Percentiles rank a stretch among this genome's conserved stretches.
Evolutionary conservation across 2,888 invertebrate species (phyloP).

Genomic region (Dryococelus australis): DNA sequence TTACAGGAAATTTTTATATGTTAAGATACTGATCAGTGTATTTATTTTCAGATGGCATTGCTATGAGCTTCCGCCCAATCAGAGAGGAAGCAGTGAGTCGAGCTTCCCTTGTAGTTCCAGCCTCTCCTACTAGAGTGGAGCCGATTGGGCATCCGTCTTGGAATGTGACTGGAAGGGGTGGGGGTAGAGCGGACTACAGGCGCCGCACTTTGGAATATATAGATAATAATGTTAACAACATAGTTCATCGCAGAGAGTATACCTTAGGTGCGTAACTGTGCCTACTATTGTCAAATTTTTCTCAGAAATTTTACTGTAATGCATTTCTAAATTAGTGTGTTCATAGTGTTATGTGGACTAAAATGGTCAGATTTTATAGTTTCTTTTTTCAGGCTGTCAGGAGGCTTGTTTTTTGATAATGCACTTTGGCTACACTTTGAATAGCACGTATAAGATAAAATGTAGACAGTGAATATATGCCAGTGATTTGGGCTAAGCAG

Average conservation of each 20-base stretch:
- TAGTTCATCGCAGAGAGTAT: conserved; percentile 32
- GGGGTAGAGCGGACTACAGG: conserved; percentile 55
- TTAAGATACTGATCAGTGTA: neutral
- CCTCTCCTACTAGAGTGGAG: conserved; percentile 52
- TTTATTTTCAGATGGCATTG: neutral
- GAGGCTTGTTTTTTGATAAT: no score
- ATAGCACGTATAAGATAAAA: no score
- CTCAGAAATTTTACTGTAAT: no score
- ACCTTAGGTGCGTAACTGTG: neutral
- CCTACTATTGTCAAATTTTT: no score
- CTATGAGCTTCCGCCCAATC: conserved; percentile 55
- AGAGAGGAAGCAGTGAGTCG: conserved; percentile 54
- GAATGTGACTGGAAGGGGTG: conserved; percentile 57
- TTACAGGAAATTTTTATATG: no score
- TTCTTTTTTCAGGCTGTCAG: no score
- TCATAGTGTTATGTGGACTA: no score
- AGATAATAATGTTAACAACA: conserved; percentile 53
- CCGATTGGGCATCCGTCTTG: conserved; percentile 52
- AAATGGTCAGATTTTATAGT: no score
- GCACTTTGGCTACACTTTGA: no score
- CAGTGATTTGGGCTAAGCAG: no score
- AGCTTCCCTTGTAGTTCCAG: conserved; percentile 50
- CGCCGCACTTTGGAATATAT: conserved; percentile 58
- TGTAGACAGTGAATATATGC: no score
- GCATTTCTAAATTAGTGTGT: no score